Percentiles rank a stretch among this genome's conserved stretches.
Conservation (phyloP, 1,140 invertebrate genomes). For the Drosophila micromelanica region DNA sequence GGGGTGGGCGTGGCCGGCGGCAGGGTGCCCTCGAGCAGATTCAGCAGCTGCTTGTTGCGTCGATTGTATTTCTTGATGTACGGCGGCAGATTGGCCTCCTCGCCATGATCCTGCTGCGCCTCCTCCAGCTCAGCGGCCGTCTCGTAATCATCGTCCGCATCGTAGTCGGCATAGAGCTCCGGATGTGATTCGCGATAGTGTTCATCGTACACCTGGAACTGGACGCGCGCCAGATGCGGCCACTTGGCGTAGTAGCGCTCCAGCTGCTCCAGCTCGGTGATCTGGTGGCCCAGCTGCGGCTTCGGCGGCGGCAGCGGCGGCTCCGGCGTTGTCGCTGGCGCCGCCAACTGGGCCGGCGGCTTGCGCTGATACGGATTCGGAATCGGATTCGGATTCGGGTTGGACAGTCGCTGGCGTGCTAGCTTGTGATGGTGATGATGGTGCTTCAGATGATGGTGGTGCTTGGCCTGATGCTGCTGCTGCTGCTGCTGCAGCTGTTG, state of each 20-base stretch:
- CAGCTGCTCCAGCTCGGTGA: conserved; percentile 75
- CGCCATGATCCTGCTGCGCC: conserved; percentile 61
- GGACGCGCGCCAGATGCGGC: conserved; percentile 76
- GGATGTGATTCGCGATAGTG: conserved; percentile 68
- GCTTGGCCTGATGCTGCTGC: conserved; percentile 31
- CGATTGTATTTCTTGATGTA: conserved; percentile 82
- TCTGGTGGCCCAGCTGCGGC: conserved; percentile 68
- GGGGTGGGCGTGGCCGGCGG: conserved; percentile 44
- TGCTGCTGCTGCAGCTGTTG: conserved; percentile 25
- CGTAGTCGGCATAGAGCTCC: conserved; percentile 65
- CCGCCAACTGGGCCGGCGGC: not conserved
- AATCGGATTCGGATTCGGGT: conserved; percentile 36
- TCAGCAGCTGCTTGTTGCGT: conserved; percentile 75
- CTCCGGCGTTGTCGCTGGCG: conserved; percentile 14
- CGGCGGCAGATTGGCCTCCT: conserved; percentile 75
- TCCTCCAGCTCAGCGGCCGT: conserved; percentile 72
- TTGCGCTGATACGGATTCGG: conserved; percentile 62
- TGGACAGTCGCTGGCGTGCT: conserved; percentile 19
- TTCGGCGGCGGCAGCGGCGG: conserved; percentile 59
- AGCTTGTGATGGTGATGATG: conserved; percentile 42
- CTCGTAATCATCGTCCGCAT: conserved; percentile 75
- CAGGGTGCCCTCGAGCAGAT: conserved; percentile 75
- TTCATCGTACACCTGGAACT: conserved; percentile 77
- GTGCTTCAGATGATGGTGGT: conserved; percentile 37
- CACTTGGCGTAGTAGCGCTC: conserved; percentile 79